Conservation (phyloP, 37 sponge, comb jelly and placozoan genomes). For the Tethya wilhelma region DNA sequence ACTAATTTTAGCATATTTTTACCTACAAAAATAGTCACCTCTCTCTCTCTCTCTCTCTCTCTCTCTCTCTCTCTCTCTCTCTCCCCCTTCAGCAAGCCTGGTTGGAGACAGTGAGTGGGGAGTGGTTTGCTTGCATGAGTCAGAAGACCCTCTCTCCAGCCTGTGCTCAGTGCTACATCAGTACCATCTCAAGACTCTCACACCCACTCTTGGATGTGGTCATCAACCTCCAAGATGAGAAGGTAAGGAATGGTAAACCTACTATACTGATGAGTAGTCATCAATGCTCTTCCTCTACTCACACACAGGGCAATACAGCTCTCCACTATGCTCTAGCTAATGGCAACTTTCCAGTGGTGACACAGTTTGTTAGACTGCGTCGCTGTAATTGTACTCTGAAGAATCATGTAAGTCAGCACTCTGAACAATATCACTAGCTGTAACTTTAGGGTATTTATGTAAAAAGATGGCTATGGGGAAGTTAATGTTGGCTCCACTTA, state of each 20-base stretch:
- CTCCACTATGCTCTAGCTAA: slow-evolving; percentile 57
- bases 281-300: too few species aligned
- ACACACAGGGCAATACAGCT: slow-evolving; percentile 80
- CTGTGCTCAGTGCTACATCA: slow-evolving; percentile 40
- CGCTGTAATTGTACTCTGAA: slow-evolving; percentile 24
- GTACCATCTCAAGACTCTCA: slow-evolving; percentile 48
- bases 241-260: slow-evolving; percentile 17
- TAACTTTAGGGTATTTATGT: too few species aligned
- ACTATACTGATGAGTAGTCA: not conserved
- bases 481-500: too few species aligned
- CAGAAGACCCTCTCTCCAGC: slow-evolving; percentile 56
- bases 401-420: too few species aligned
- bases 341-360: slow-evolving; percentile 31
- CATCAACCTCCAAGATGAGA: slow-evolving; percentile 55
- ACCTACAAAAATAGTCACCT: too few species aligned
- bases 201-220: slow-evolving; percentile 43
- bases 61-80: slow-evolving; percentile 43
- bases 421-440: too few species aligned
- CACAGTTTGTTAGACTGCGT: slow-evolving; percentile 22
- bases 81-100: slow-evolving; percentile 40
- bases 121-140: slow-evolving; percentile 65
- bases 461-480: too few species aligned
- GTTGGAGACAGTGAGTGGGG: slow-evolving; percentile 17
- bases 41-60: slow-evolving; percentile 45
- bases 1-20: too few species aligned